These are phyloP conservation scores for Tigriopus californicus DNA, from an alignment of 2,888 invertebrate species.

Conservation along the genomic window DNA sequence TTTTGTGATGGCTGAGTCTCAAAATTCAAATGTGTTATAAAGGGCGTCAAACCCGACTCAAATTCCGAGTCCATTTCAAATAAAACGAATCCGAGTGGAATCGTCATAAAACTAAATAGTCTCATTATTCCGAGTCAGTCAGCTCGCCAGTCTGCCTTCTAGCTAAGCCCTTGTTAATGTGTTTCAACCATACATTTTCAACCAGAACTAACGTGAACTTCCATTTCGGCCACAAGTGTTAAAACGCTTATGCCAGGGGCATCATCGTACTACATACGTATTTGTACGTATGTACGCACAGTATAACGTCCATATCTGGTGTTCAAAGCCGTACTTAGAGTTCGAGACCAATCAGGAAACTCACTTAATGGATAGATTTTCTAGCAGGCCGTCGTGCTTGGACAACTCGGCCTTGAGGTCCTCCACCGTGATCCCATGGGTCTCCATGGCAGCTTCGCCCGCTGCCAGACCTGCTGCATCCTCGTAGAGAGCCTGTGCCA, in stretches of 20 bases:
- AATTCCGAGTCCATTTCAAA: too few species aligned
- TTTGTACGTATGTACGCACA: too few species aligned
- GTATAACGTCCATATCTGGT: too few species aligned
- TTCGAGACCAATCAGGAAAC: background rate
- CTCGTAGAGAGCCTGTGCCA: slow-evolving; percentile 75
- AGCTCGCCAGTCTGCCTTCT: too few species aligned
- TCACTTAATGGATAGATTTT: slow-evolving; percentile 68
- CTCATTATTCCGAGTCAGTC: too few species aligned
- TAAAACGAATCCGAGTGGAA: too few species aligned
- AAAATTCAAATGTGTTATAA: too few species aligned
- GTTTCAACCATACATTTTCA: background rate
- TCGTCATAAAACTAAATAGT: too few species aligned
- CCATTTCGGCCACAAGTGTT: background rate
- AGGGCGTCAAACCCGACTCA: too few species aligned
- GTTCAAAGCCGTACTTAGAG: background rate
- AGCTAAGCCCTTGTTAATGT: background rate
- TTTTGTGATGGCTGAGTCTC: too few species aligned
- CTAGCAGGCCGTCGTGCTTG: slow-evolving; percentile 67
- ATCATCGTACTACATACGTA: too few species aligned
- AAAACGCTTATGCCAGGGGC: too few species aligned
- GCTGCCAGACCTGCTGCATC: slow-evolving; percentile 46
- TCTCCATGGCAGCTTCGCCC: slow-evolving; percentile 36
- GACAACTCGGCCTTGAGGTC: slow-evolving; percentile 64
- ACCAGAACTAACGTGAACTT: background rate
- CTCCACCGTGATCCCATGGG: slow-evolving; percentile 74